These are phyloP conservation scores for Porites cylindrica DNA, from an alignment of 92 coral and sea anemone genomes.

Conservation along the genomic window DNA sequence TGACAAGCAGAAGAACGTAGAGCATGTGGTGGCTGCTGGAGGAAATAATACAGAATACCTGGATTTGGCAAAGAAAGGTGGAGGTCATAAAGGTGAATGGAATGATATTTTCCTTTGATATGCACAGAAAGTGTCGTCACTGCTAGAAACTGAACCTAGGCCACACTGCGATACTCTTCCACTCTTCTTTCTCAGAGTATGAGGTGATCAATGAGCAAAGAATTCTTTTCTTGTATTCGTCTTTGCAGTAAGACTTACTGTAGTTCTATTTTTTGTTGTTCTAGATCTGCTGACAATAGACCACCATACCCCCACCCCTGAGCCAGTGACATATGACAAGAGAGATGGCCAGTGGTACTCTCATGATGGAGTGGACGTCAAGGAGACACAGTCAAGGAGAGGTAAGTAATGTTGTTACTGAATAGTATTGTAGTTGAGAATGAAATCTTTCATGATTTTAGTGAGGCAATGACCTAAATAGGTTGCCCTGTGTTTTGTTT, in stretches of 20 bases:
- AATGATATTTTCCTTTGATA: too few relatives aligned
- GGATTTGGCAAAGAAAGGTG: slow-evolving; percentile 50
- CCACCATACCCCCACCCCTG: slow-evolving; percentile 42
- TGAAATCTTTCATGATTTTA: too few relatives aligned
- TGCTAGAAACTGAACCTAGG: too few relatives aligned
- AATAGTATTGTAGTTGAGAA: too few relatives aligned
- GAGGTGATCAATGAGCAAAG: too few relatives aligned
- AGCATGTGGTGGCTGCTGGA: slow-evolving; percentile 18
- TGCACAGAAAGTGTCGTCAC: too few relatives aligned
- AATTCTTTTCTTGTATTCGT: too few relatives aligned
- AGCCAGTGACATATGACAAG: slow-evolving; percentile 49
- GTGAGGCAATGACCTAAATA: too few relatives aligned
- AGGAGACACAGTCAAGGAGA: slow-evolving; percentile 41
- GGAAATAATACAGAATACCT: slow-evolving; percentile 27
- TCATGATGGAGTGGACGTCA: slow-evolving; percentile 46
- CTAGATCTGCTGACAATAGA: slow-evolving; percentile 55
- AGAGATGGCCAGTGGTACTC: slow-evolving; percentile 61
- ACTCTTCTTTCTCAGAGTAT: too few relatives aligned
- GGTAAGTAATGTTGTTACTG: not conserved
- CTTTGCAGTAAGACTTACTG: too few relatives aligned
- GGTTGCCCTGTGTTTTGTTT: too few relatives aligned
- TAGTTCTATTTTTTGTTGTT: not conserved
- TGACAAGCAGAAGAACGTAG: not conserved
- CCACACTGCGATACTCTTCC: too few relatives aligned
- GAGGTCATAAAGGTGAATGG: slow-evolving; percentile 29